Percentiles rank a stretch among this genome's conserved stretches.
Evolutionary conservation across 2,797 vertebrate species (phyloP).

Genomic region (Muscicapa striata): DNA sequence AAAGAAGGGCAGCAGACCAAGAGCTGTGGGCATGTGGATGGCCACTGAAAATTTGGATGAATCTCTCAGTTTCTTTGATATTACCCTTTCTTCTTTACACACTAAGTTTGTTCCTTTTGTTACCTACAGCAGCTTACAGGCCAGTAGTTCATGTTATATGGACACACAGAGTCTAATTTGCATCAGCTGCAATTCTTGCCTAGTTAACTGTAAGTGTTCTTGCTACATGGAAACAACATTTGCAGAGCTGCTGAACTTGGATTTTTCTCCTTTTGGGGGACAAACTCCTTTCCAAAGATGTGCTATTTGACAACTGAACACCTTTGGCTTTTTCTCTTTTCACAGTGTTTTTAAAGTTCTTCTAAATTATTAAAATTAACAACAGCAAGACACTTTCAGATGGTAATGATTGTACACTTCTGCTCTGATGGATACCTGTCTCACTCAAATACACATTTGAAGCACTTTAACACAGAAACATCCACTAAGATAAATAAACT

Average conservation of each 20-base stretch:
- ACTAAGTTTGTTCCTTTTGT: neutral
- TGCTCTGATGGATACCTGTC: slow-evolving; percentile 10
- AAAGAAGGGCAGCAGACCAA: neutral
- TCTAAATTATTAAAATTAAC: slow-evolving; percentile 21
- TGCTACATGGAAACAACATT: neutral
- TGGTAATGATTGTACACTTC: neutral
- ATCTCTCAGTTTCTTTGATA: neutral
- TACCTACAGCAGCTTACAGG: neutral
- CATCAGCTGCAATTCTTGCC: neutral
- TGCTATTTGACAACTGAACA: neutral
- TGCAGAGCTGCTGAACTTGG: neutral
- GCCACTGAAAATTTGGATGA: neutral
- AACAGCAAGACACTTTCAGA: neutral
- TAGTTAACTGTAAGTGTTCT: neutral
- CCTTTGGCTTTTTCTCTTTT: neutral
- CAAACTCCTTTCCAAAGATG: neutral
- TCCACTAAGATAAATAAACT: neutral
- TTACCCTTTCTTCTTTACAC: neutral
- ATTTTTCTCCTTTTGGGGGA: neutral
- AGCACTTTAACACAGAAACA: slow-evolving; percentile 2
- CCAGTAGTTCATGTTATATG: neutral
- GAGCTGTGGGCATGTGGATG: neutral
- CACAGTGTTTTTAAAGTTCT: neutral
- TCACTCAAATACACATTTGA: neutral
- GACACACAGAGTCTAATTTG: neutral